A percentile compares a stretch with the other conserved stretches of the same genome.
phyloP scores from a whole-genome alignment of 1,140 invertebrate genomes.

The Ceratoteleas bidentatus region DNA sequence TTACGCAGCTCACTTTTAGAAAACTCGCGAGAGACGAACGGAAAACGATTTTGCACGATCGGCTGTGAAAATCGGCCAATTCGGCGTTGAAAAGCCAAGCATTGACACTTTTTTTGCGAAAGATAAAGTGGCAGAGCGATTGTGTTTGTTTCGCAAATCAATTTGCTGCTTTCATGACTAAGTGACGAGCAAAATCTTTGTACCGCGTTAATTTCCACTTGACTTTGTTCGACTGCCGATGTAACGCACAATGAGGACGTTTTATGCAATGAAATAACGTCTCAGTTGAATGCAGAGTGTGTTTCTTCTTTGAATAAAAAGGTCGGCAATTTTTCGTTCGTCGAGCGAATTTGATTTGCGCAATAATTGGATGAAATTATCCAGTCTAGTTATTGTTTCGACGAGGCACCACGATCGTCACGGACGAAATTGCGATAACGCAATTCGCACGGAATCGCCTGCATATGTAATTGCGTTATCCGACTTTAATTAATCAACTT shows the following conservation, averaged over 20 bases:
- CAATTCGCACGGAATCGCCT: constrained; percentile 4
- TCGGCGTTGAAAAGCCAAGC: constrained; percentile 17
- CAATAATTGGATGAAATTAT: constrained; percentile 21
- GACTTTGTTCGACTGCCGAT: too few relatives aligned
- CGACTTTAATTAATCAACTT: neutral
- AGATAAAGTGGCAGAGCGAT: neutral
- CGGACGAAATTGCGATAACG: constrained; percentile 14
- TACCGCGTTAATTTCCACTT: too few relatives aligned
- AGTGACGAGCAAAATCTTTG: too few relatives aligned
- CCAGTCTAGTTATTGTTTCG: constrained; percentile 18
- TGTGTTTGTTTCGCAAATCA: constrained; percentile 2
- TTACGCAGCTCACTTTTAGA: constrained; percentile 12
- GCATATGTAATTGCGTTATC: constrained; percentile 15
- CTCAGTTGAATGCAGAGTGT: too few relatives aligned
- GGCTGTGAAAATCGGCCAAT: constrained; percentile 26
- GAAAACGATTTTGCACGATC: constrained; percentile 32
- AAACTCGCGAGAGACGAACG: constrained; percentile 1
- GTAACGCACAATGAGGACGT: too few relatives aligned
- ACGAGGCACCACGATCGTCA: constrained; percentile 2
- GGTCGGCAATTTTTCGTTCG: neutral
- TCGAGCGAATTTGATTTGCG: constrained; percentile 12
- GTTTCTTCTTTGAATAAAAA: constrained; percentile 5
- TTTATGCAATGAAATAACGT: too few relatives aligned
- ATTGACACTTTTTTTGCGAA: neutral
- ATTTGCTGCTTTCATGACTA: too few relatives aligned